These are phyloP conservation scores for Xanthorhoe spadicearia DNA, from an alignment of 2,888 invertebrate genomes.

Conservation along the genomic window DNA sequence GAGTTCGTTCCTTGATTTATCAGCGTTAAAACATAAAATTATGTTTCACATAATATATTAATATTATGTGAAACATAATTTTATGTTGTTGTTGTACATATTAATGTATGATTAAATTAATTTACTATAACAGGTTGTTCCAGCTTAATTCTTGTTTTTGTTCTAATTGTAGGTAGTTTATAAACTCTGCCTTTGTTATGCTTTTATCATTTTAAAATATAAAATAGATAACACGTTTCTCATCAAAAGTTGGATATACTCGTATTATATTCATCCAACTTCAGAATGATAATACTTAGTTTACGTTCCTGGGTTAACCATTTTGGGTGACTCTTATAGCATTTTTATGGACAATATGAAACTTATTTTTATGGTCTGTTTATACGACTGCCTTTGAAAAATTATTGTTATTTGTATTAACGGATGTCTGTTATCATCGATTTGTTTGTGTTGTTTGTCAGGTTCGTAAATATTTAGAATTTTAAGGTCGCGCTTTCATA, in stretches of 20 bases:
- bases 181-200: no score
- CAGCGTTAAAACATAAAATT: no score
- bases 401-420: conserved; percentile 60
- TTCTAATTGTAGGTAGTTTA: no score
- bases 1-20: no score
- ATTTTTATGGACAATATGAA: conserved; percentile 73
- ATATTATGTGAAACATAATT: no score
- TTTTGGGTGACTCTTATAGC: conserved; percentile 65
- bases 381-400: conserved; percentile 66
- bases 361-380: conserved; percentile 78
- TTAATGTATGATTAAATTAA: no score
- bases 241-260: conserved; percentile 3
- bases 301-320: conserved; percentile 47
- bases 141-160: no score
- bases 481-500: no score
- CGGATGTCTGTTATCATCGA: conserved; percentile 50
- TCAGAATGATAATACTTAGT: conserved; percentile 29
- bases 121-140: no score
- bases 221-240: neutral
- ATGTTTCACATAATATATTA: no score
- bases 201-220: no score
- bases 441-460: conserved; percentile 23
- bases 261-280: conserved; percentile 5
- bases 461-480: neutral
- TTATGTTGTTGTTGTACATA: no score